Evolutionary conservation across 2,113 vertebrate genomes (phyloP).

Genomic region (Hymenochirus boettgeri): DNA sequence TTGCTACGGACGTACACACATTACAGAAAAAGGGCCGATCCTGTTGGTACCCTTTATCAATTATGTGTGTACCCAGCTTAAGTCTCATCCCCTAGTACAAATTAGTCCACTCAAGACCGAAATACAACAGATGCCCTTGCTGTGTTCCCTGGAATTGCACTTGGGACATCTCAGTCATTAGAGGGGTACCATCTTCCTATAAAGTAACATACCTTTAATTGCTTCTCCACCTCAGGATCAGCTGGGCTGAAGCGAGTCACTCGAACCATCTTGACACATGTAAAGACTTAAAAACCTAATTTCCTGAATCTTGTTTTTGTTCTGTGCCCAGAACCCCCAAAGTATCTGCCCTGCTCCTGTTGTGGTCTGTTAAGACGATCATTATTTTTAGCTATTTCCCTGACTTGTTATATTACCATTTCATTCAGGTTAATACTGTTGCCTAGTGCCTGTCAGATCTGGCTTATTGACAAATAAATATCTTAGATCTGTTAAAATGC

Average conservation of each 20-base stretch:
- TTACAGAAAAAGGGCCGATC: no score
- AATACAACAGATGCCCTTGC: neutral
- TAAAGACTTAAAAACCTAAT: constrained; percentile 3
- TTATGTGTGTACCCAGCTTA: no score
- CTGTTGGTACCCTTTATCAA: no score
- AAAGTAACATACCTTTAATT: constrained; percentile 47
- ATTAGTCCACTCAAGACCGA: no score
- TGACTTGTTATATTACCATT: constrained; percentile 21
- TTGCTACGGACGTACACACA: no score
- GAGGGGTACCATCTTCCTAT: neutral
- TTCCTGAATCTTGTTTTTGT: neutral
- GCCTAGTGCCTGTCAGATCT: constrained; percentile 48
- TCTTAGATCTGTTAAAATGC: constrained; percentile 41
- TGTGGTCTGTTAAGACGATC: neutral
- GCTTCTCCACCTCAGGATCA: constrained; percentile 45
- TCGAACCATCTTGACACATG: constrained; percentile 42
- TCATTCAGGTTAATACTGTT: constrained; percentile 41
- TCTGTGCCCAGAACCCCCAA: neutral
- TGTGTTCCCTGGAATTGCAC: neutral
- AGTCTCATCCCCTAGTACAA: no score
- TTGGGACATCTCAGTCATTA: neutral
- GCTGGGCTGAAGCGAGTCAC: constrained; percentile 48
- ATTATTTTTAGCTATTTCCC: constrained; percentile 9
- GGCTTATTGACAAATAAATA: constrained; percentile 45
- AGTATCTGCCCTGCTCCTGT: neutral